Evolutionary conservation across 2,113 vertebrate genomes (phyloP).

Genomic region (Atractosteus spatula): DNA sequence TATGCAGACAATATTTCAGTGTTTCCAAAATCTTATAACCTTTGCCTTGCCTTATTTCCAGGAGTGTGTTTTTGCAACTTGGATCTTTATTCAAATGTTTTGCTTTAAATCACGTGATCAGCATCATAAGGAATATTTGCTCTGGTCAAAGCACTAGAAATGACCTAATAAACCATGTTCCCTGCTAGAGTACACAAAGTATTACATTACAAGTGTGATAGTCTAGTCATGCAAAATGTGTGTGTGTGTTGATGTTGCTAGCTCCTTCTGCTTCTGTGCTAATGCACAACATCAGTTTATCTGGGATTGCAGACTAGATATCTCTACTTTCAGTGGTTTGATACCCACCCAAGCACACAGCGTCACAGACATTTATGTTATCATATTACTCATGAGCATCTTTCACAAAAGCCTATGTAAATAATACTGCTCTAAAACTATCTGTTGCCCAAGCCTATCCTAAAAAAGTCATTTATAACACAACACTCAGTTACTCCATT

Average conservation of each 20-base stretch:
- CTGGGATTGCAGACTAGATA: slow-evolving; percentile 5
- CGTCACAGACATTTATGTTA: neutral
- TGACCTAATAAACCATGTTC: too few relatives aligned
- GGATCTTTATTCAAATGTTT: too few relatives aligned
- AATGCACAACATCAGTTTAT: slow-evolving; percentile 4
- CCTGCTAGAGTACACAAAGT: too few relatives aligned
- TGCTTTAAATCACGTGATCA: too few relatives aligned
- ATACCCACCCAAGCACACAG: neutral
- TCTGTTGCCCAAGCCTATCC: neutral
- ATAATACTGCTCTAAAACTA: neutral
- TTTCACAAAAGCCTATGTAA: slow-evolving; percentile 19
- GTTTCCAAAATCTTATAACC: too few relatives aligned
- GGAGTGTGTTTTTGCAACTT: too few relatives aligned
- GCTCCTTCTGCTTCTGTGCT: neutral
- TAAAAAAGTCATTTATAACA: slow-evolving; percentile 3
- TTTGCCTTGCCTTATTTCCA: too few relatives aligned
- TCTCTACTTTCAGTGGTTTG: slow-evolving; percentile 44
- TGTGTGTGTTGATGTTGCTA: slow-evolving; percentile 4
- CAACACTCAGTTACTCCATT: neutral
- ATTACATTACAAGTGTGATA: too few relatives aligned
- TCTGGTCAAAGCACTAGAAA: too few relatives aligned
- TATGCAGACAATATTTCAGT: too few relatives aligned
- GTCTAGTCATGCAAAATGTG: neutral
- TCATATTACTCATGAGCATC: slow-evolving; percentile 6
- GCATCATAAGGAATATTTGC: too few relatives aligned